Evolutionary conservation across 2,797 vertebrate genomes (phyloP), one percentile per base, ranked within the genome.

Genomic region (Bovichtus variegatus): DNA sequence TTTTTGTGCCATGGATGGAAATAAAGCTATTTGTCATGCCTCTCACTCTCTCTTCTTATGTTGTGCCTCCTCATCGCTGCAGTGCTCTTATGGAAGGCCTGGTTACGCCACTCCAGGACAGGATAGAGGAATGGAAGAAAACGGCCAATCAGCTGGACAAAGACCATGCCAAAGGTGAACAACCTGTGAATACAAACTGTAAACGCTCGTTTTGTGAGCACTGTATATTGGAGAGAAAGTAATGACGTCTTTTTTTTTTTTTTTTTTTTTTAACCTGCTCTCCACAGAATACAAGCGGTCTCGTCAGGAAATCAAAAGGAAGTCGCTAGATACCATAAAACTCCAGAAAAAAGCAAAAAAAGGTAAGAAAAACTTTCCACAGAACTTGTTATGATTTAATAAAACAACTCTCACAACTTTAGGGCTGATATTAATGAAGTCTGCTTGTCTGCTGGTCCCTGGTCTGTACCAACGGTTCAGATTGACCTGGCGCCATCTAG

Each of bases 61-160:
- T 46, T 62, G 58, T 83, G 23, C 60, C 49, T 47, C 15, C 54
- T 41, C 31, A 36, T 73, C 21, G 9, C 73, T 81, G 38, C 68
- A 99, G 98, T 0, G 95, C 95, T 74, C 96, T 99, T 74, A 96
- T 98, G 97, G 98, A 99, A 87, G 98, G 97, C 79, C 96, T 99
- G 84, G 97, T 99, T 63, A 97, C 94, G 67, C 98, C 98, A 0
- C 94, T 99, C 43, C 98, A 99, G 94, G 98, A 99, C 91, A 95
- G 96, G 89, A 97, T 99, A 44, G 98, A 99, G 88, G 98, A 99
- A 91, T 99, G 98, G 98, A 99, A 99, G 91, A 99, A 98, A 91
- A 97, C 97, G 0, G 96, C 96, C 21, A 98, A 97, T 85, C 97
- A 98, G 88, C 94, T 99, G 80, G 98, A 99, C 93, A 99, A 99